Conservation (phyloP, 2,888 invertebrate genomes). For the Ectemnius cavifrons region DNA sequence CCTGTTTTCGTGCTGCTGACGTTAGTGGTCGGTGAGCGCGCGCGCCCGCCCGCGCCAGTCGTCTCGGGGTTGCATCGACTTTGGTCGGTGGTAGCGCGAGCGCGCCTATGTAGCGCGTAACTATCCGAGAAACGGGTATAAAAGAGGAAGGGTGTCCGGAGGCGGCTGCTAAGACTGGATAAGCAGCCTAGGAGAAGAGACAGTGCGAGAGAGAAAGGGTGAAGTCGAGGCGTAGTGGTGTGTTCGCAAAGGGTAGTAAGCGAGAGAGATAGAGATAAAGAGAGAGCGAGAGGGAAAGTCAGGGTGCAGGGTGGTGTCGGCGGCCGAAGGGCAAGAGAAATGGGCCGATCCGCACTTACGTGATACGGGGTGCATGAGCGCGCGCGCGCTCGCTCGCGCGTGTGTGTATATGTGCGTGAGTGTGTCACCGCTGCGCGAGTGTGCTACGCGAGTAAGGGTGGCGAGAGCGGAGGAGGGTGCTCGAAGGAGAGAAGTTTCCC, state of each 20-base stretch:
- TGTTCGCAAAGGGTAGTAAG: not conserved
- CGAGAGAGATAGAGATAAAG: not conserved
- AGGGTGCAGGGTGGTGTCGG: constrained; percentile 49
- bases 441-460: constrained; percentile 40
- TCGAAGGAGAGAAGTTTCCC: constrained; percentile 25
- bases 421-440: constrained; percentile 53
- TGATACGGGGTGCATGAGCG: constrained; percentile 67
- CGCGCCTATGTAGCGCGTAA: not conserved
- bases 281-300: constrained; percentile 29
- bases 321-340: constrained; percentile 62
- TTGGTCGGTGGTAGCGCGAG: not conserved
- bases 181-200: too few species aligned
- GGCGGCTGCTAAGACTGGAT: not conserved
- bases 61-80: constrained; percentile 15
- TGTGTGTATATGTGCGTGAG: constrained; percentile 56
- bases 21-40: constrained; percentile 28
- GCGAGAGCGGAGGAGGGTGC: constrained; percentile 32
- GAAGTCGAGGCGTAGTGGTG: not conserved
- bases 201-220: not conserved
- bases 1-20: constrained; percentile 45
- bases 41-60: constrained; percentile 24
- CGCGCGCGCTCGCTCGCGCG: constrained; percentile 59
- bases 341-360: constrained; percentile 67
- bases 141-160: not conserved
- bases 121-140: not conserved